A percentile compares a stretch with the other conserved stretches of the same genome.
These are phyloP conservation scores for Lapara coniferarum DNA, from an alignment of 2,888 invertebrate species.

Conservation along the genomic window DNA sequence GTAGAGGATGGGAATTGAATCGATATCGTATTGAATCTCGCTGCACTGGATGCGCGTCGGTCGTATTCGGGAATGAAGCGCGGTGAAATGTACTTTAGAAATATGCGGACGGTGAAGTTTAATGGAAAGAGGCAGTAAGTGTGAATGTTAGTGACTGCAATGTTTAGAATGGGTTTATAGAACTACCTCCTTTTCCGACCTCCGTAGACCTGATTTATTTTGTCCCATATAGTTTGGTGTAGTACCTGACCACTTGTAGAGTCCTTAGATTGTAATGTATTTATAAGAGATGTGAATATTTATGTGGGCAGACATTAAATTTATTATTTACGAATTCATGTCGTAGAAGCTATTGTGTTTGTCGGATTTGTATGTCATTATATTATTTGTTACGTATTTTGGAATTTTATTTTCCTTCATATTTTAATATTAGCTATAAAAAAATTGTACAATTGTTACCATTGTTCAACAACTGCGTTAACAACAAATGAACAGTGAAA, in stretches of 20 bases:
- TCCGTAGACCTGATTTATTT: slow-evolving; percentile 1
- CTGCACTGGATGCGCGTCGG: slow-evolving; percentile 41
- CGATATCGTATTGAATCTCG: slow-evolving; percentile 64
- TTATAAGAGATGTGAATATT: not conserved
- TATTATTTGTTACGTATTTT: not conserved
- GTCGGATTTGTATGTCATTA: not conserved
- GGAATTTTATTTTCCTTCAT: not conserved
- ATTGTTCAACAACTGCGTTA: too few relatives aligned
- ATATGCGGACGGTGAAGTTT: slow-evolving; percentile 18
- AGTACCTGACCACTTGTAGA: slow-evolving; percentile 9
- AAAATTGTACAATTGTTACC: not conserved
- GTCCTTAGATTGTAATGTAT: not conserved
- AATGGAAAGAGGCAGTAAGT: slow-evolving; percentile 21
- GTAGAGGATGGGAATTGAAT: slow-evolving; percentile 66
- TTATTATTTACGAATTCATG: slow-evolving; percentile 1
- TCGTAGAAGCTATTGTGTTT: slow-evolving; percentile 13
- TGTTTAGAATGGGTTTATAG: not conserved
- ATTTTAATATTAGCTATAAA: not conserved
- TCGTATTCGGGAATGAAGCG: slow-evolving; percentile 20
- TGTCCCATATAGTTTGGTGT: not conserved
- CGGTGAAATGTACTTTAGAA: not conserved
- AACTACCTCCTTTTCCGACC: slow-evolving; percentile 3
- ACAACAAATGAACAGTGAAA: too few relatives aligned
- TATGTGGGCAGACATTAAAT: not conserved
- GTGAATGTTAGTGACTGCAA: not conserved